Evolutionary conservation across 1,140 invertebrate genomes (phyloP), one percentile per base, ranked within the genome.

Genomic region (Copidosoma floridanum): DNA sequence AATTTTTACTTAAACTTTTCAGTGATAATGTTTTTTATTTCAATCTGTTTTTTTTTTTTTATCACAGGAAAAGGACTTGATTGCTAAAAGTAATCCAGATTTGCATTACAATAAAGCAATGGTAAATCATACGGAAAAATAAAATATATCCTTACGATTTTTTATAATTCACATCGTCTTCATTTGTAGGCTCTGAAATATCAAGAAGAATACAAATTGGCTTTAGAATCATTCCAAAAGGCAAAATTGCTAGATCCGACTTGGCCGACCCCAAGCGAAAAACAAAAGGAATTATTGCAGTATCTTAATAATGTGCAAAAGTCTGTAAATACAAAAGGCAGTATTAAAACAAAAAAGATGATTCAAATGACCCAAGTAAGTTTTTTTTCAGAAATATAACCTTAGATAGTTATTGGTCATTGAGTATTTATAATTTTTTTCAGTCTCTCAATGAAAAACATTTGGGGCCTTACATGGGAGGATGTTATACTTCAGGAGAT

Each of bases 91-190:
- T 64, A 89, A 90, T 72, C 85, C 91, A 2, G 90, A 94, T 83
- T 82, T 95, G 32, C 89, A 92, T 82, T 93, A 89, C 71, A 95
- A 94, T 75, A 89, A 90, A 83, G 90, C 86, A 53, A 84, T 91
- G 67, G 91, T 94, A 82, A 86, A n/a, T n/a, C n/a, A n/a, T n/a
- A n/a, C n/a, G n/a, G n/a, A n/a, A n/a, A n/a, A n/a, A n/a, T n/a
- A n/a, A n/a, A n/a, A n/a, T n/a, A n/a, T n/a, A n/a, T n/a, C n/a
- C n/a, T n/a, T n/a, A n/a, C n/a, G n/a, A n/a, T n/a, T n/a, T n/a
- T n/a, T n/a, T n/a, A n/a, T n/a, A n/a, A n/a, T n/a, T n/a, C n/a
- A n/a, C n/a, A n/a, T n/a, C n/a, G n/a, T n/a, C n/a, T n/a, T n/a
- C 50, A 61, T 69, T 77, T 73, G 46, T 71, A 91, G 89, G 86